Evolutionary conservation across 2,888 invertebrate species (phyloP).

Genomic region (Eupithecia exiguata): DNA sequence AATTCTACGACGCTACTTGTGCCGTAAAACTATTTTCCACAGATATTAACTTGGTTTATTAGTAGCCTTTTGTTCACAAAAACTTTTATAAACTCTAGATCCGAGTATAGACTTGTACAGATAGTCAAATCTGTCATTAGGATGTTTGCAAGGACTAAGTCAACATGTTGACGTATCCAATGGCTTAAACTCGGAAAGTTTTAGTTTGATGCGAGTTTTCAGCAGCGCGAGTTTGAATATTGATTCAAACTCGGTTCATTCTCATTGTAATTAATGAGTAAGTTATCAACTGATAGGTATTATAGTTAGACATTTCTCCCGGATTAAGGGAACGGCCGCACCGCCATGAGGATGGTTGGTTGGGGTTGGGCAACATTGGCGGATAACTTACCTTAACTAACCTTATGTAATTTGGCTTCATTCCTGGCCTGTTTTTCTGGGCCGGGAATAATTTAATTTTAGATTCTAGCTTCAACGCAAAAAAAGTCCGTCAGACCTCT

Average conservation of each 20-base stretch:
- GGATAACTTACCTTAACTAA: too few relatives aligned
- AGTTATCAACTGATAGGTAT: background rate
- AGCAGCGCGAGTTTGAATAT: background rate
- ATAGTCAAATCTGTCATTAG: background rate
- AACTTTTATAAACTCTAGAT: background rate
- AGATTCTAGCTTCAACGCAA: too few relatives aligned
- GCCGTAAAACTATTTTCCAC: background rate
- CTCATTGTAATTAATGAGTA: background rate
- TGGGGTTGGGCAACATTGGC: background rate
- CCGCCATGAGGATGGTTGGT: background rate
- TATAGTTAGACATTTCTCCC: background rate
- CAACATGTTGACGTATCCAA: background rate
- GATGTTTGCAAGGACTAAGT: background rate
- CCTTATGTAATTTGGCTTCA: too few relatives aligned
- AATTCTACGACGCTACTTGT: background rate
- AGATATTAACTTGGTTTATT: background rate
- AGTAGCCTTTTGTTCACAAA: background rate
- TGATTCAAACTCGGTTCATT: slow-evolving; percentile 1
- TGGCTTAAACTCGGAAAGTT: background rate
- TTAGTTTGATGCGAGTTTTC: background rate
- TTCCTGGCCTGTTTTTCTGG: too few relatives aligned
- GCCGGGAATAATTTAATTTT: too few relatives aligned
- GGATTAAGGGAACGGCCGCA: background rate
- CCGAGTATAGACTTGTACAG: background rate
- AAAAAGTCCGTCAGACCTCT: too few relatives aligned